Base-by-base conservation (phyloP, 1,140 invertebrate genomes). In the Drosophila ohnishii region DNA sequence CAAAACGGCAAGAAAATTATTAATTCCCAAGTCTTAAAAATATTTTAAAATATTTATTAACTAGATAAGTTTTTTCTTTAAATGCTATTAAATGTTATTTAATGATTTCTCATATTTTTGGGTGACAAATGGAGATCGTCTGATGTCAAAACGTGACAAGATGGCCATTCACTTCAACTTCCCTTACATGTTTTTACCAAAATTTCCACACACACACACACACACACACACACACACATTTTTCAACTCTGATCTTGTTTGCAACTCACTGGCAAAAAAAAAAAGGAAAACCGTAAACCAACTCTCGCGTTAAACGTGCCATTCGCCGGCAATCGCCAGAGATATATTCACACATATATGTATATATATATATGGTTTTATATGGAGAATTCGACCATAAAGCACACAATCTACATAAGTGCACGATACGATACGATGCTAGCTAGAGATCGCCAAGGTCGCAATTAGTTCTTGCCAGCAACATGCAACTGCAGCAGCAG, bases 391-490 rank as follows among this genome's bases (percentile, higher is more conserved):
- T 67, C 48, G 47, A 19, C 64, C 61, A 58, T 16, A 51, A 37
- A 55, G 56, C 56, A 77, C 60, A 71, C 67, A 82, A 86, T 87
- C 82, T 86, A 76, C 71, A 83, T 86, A 79, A 77, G 75, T 62
- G 71, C 84, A 86, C 78, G 83, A 40, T 58, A 67, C 44, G 50
- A 47, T 28, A 32, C 37, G 53, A 42, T 37, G 56, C 48, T 60
- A 39, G 48, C 51, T 11, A 50, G 40, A 42, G 66, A 72, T 71
- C 73, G 74, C 83, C 83, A 87, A 87, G 83, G 83, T 87, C 76
- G 83, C 79, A 86, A 86, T 86, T 88, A 86, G 84, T 88, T 86
- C 84, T 86, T 69, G 80, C 72, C 72, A 47, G 50, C 51, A 56
- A 35, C 61, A 75, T 61, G 59, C 25, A 61, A 55, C 50, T 32